Evolutionary conservation across 2,888 invertebrate species (phyloP), one percentile per base, ranked within the genome.

Genomic region (Boloria euphrosyne): DNA sequence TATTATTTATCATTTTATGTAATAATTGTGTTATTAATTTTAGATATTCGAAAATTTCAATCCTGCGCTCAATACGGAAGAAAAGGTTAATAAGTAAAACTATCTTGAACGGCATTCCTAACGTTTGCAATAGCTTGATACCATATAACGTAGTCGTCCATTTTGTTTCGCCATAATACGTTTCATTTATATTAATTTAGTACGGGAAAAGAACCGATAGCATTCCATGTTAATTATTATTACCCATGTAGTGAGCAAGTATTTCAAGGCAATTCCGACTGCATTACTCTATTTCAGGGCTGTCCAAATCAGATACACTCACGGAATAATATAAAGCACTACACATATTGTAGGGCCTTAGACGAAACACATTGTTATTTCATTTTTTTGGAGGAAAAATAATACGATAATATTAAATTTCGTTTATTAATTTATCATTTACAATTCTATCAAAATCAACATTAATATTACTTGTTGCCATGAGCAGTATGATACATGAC

Each of bases 241-340:
- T 63, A 47, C 54, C 17, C 38, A 53, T 50, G 43, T 61, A 62
- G 64, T 49, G 51, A 38, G 43, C 57, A 27, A 57, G 57, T 57
- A 46, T 44, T 46, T 68, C 70, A 72, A 71, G 73, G 73, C 62
- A 69, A 66, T 69, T 69, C 69, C 69, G 66, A 73, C 62, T 66
- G 47, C 55, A 65, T 74, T 71, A 61, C 63, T 70, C 69, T 68
- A 67, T 67, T 67, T 70, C 62, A 67, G 22, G 22, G 22, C 22
- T 22, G 22, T 22, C 22, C 22, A 22, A 22, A 22, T 3, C 22
- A 22, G 22, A 22, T 22, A 22, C 22, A 22, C 22, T 22, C 22
- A 3, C 22, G 22, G 22, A 22, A 22, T 3, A 22, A 22, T 22
- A 22, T 22, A 22, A 22, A 22, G 1, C 22, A 22, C 22, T 22